phyloP scores from a whole-genome alignment of 2,888 invertebrate genomes.

The Panopea generosa region DNA sequence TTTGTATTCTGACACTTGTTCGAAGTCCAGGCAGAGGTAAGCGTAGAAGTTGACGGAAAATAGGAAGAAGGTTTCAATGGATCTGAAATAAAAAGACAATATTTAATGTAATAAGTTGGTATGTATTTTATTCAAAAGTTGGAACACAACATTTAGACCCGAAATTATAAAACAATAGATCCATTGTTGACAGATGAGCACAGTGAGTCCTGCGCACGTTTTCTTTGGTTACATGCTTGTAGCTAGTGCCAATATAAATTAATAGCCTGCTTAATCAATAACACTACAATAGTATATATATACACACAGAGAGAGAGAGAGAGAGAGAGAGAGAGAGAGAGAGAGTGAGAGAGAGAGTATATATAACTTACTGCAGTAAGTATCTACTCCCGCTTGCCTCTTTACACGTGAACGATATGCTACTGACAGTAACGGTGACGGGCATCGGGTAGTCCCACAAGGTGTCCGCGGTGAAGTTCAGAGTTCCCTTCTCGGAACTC shows the following conservation, averaged over 20 bases:
- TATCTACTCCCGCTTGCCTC: slow-evolving; percentile 35
- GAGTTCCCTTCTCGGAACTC: slow-evolving; percentile 51
- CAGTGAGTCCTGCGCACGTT: too few species aligned
- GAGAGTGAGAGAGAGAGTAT: too few species aligned
- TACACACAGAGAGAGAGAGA: too few species aligned
- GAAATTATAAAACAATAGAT: too few species aligned
- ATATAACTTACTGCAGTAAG: slow-evolving; percentile 27
- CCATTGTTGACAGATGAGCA: too few species aligned
- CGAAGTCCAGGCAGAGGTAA: slow-evolving; percentile 64
- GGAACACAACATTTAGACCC: too few species aligned
- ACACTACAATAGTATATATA: too few species aligned
- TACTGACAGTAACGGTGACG: slow-evolving; percentile 23
- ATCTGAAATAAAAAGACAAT: slow-evolving; percentile 32
- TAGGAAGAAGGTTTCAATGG: slow-evolving; percentile 27
- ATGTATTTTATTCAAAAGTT: too few species aligned
- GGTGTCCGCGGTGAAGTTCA: slow-evolving; percentile 45
- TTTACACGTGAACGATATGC: slow-evolving; percentile 36
- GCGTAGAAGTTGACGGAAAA: slow-evolving; percentile 44
- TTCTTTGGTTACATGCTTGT: too few species aligned
- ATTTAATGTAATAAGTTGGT: slow-evolving; percentile 28
- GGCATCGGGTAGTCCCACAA: slow-evolving; percentile 39
- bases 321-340: too few species aligned
- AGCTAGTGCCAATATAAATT: too few species aligned
- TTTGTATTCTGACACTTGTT: slow-evolving; percentile 52
- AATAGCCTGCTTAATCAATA: too few species aligned